phyloP scores from a whole-genome alignment of 2,113 vertebrate species.

The Zosterops borbonicus region DNA sequence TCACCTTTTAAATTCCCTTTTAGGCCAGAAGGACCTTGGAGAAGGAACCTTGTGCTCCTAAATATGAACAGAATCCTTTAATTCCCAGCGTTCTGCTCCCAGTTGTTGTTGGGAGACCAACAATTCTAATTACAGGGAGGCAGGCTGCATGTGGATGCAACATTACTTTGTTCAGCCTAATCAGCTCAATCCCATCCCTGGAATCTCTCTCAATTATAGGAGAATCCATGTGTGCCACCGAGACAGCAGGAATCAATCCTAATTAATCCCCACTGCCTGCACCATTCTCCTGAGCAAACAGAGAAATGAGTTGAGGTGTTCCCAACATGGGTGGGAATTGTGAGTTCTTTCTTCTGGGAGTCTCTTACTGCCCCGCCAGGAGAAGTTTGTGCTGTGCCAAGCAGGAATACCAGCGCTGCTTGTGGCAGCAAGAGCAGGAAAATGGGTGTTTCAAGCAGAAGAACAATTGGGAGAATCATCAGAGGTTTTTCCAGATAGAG shows the following conservation, averaged over 20 bases:
- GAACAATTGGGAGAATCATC: background rate
- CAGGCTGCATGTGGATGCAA: slow-evolving; percentile 58
- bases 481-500: background rate
- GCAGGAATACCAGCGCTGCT: background rate
- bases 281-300: slow-evolving; percentile 17
- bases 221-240: slow-evolving; percentile 30
- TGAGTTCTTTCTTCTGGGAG: background rate
- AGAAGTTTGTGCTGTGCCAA: background rate
- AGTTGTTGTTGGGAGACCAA: slow-evolving; percentile 15
- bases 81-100: background rate
- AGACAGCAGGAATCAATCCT: slow-evolving; percentile 65
- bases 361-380: background rate
- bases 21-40: background rate
- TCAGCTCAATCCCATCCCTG: slow-evolving; percentile 43
- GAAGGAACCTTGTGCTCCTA: background rate
- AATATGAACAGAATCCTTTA: background rate
- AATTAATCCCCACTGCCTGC: slow-evolving; percentile 54
- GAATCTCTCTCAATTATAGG: slow-evolving; percentile 55
- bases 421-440: background rate
- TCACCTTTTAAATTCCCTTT: background rate
- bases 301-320: background rate
- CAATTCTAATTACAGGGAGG: slow-evolving; percentile 31
- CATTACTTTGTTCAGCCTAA: slow-evolving; percentile 53
- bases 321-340: background rate
- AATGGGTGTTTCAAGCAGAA: background rate